Conservation (phyloP, 2,113 vertebrate species). For the Marmota flaviventris region DNA sequence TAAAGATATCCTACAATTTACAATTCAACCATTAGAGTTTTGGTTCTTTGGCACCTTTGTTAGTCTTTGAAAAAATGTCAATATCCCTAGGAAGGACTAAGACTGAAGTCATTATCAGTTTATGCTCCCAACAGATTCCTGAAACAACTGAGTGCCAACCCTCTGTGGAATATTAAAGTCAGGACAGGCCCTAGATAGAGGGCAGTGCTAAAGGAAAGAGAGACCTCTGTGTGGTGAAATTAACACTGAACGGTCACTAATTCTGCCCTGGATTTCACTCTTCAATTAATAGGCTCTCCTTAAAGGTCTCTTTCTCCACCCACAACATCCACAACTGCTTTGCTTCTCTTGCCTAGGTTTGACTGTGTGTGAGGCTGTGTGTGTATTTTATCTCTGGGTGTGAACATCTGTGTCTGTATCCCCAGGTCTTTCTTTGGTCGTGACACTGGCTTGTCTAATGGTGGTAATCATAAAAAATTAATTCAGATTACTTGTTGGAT, state of each 20-base stretch:
- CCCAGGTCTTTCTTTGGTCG: neutral
- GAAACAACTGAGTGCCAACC: neutral
- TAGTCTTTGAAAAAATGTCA: conserved; percentile 36
- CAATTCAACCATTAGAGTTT: conserved; percentile 33
- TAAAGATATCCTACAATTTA: conserved; percentile 29
- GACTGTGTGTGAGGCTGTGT: neutral
- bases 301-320: neutral
- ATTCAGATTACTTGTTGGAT: conserved; percentile 59
- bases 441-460: conserved; percentile 10
- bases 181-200: neutral
- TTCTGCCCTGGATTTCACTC: conserved; percentile 28
- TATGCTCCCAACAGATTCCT: conserved; percentile 9
- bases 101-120: conserved; percentile 53
- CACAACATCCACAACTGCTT: neutral
- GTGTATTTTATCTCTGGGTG: neutral
- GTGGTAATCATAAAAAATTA: conserved; percentile 55
- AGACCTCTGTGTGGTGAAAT: too few relatives aligned
- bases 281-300: neutral
- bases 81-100: conserved; percentile 3
- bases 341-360: neutral
- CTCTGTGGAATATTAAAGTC: conserved; percentile 9
- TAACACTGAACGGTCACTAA: neutral
- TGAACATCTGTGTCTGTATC: neutral
- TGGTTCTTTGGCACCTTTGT: conserved; percentile 5
- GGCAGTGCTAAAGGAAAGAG: neutral